Base-by-base conservation (phyloP, 1,140 invertebrate species). In the Bombyx mandarina region DNA sequence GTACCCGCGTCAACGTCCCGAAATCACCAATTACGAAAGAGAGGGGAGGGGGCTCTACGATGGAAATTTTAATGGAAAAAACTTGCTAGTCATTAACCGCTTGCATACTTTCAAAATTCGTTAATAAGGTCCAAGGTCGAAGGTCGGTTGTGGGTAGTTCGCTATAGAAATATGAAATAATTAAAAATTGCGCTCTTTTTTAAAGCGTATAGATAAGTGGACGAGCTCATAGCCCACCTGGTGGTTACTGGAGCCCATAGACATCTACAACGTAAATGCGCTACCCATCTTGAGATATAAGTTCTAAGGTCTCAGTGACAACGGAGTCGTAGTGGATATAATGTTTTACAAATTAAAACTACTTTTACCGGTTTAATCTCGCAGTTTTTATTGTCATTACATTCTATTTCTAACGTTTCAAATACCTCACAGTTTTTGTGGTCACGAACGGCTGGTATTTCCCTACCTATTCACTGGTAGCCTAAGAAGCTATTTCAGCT, bases 1-100 rank as follows among this genome's bases (percentile, higher is more conserved):
- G 22, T 52, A 52, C 51, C 51, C 51, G 26, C 43, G 51, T 52
- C 51, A 26, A 42, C 8, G 12, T 49, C n/a, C 1, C 48, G 9
- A 12, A 49, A 49, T 49, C 48, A 12, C 48, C 48, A 49, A 49
- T 49, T 49, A 49, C 8, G 48, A 7, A 8, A 12, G 26, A 35
- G 12, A 18, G 12, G 12, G 4, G 26, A 1, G 26, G 26, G 26
- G 1, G 26, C 2, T 35, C 26, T 35, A 0, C 4, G 4, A 35
- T 5, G 26, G 4, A 35, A 47, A 47, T 47, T 47, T 9, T 47
- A 10, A 47, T 47, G 45, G 45, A 47, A 8, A 47, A 47, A 47
- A 35, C 26, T 35, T 35, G 26, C 26, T 35, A 35, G 2, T 35
- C 26, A 35, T 35, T 35, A 35, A 35, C 26, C 26, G 26, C 26